Conservation (phyloP, 2,888 invertebrate species). For the Gastracanthus pulcherrimus region DNA sequence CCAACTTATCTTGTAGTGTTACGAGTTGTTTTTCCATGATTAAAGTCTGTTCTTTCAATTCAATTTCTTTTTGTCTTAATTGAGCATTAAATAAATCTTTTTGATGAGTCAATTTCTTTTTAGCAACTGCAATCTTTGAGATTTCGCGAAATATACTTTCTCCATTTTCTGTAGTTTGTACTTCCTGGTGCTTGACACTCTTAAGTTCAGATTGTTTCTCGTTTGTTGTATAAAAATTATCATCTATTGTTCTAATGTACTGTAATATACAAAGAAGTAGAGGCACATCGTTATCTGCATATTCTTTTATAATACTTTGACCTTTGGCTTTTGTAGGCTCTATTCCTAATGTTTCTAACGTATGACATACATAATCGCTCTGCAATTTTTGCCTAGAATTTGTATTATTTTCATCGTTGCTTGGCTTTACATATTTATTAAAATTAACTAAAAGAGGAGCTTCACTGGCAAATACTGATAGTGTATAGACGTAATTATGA, state of each 20-base stretch:
- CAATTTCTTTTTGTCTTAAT: constrained; percentile 67
- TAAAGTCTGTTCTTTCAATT: constrained; percentile 67
- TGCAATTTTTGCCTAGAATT: constrained; percentile 67
- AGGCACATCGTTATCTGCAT: constrained; percentile 66
- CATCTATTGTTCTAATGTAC: constrained; percentile 59
- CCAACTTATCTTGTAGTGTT: constrained; percentile 67
- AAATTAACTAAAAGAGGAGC: constrained; percentile 73
- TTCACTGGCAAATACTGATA: constrained; percentile 75
- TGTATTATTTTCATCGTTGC: constrained; percentile 40
- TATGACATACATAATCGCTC: constrained; percentile 71
- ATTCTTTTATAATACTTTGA: constrained; percentile 68
- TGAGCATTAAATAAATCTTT: constrained; percentile 68
- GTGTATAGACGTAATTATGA: constrained; percentile 73
- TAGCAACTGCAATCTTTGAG: constrained; percentile 61
- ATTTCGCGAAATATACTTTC: constrained; percentile 49
- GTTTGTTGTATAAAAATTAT: constrained; percentile 20
- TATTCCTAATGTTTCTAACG: constrained; percentile 73
- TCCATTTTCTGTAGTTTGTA: constrained; percentile 55
- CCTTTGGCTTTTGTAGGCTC: constrained; percentile 66
- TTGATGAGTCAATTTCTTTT: constrained; percentile 68
- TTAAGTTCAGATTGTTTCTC: constrained; percentile 11
- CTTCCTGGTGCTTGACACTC: constrained; percentile 43
- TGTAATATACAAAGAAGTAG: constrained; percentile 72
- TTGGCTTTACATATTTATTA: constrained; percentile 62
- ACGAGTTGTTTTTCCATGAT: constrained; percentile 68